Conservation (phyloP, 1,140 invertebrate species). For the Gyrodactylus salaris region DNA sequence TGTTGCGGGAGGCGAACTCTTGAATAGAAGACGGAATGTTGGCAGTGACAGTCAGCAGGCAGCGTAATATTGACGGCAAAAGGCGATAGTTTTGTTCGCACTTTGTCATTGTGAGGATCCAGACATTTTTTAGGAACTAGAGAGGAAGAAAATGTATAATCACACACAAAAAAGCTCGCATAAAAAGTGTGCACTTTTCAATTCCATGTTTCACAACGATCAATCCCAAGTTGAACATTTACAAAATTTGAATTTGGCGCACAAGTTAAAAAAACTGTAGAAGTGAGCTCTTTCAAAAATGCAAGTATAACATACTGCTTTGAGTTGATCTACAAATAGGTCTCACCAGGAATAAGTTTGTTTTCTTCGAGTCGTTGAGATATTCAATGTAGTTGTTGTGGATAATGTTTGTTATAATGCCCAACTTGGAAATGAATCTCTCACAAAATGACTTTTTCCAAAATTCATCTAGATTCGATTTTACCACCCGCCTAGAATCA, state of each 20-base stretch:
- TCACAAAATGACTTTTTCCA: not conserved
- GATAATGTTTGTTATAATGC: not conserved
- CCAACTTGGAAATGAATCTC: not conserved
- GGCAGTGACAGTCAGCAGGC: not conserved
- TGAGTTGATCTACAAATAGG: too few species aligned
- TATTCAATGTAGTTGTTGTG: not conserved
- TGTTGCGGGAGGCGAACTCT: not conserved
- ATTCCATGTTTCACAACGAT: too few species aligned
- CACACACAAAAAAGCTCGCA: not conserved
- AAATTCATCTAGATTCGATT: not conserved
- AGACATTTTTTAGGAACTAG: not conserved
- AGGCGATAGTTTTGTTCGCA: not conserved
- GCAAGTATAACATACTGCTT: too few species aligned
- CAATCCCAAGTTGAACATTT: too few species aligned
- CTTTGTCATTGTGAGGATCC: not conserved
- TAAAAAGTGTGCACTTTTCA: too few species aligned
- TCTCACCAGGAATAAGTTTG: not conserved
- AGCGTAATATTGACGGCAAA: not conserved
- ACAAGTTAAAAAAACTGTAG: too few species aligned
- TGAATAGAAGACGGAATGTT: not conserved
- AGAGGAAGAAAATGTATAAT: not conserved
- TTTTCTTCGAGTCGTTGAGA: not conserved
- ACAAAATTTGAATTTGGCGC: too few species aligned
- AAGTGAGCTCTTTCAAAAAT: too few species aligned
- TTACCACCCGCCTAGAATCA: not conserved